A percentile compares a stretch with the other conserved stretches of the same genome.
Conservation (phyloP, 2,888 invertebrate genomes). For the Mesoligia furuncula region DNA sequence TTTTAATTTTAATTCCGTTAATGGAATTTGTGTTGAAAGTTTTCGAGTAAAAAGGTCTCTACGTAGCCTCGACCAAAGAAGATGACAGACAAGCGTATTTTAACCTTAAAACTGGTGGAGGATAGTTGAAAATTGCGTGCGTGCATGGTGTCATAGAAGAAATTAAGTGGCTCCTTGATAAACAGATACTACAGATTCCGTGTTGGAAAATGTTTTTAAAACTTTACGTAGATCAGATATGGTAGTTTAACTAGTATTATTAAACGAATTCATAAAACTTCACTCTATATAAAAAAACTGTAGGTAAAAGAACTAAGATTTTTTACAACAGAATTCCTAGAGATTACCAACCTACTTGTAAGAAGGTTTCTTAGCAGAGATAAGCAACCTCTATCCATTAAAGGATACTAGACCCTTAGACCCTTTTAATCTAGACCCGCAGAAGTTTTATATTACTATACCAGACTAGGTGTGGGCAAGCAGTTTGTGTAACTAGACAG, state of each 20-base stretch:
- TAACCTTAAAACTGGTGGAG: neutral
- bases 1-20: conserved; percentile 75
- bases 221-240: neutral
- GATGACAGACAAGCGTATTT: neutral
- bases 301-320: neutral
- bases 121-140: conserved; percentile 1
- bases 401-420: conserved; percentile 4
- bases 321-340: neutral
- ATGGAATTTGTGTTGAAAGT: conserved; percentile 72
- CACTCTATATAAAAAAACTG: neutral
- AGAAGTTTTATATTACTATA: conserved; percentile 36
- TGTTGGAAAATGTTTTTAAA: conserved; percentile 26
- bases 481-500: neutral
- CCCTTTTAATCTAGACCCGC: conserved; percentile 45
- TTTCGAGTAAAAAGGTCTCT: conserved; percentile 67
- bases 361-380: conserved; percentile 29
- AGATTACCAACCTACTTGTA: conserved; percentile 4
- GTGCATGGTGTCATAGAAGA: neutral
- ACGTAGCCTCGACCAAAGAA: conserved; percentile 22
- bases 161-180: conserved; percentile 37
- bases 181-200: conserved; percentile 37
- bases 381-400: conserved; percentile 21
- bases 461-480: conserved; percentile 3
- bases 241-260: neutral
- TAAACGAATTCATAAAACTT: neutral